Conservation (phyloP, 2,888 invertebrate species). For the Synanthedon andrenaeformis region DNA sequence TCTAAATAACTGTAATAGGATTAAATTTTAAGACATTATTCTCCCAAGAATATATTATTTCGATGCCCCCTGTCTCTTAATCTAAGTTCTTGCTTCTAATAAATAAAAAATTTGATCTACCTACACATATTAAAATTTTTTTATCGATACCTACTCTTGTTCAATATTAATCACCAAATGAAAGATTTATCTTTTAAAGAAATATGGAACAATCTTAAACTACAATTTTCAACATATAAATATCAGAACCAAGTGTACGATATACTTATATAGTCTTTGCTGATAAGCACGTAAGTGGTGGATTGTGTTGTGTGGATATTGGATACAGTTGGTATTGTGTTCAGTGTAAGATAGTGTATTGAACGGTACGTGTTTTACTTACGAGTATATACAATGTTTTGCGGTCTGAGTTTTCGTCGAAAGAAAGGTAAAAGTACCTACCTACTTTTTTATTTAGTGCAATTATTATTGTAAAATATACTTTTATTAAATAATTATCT, state of each 20-base stretch:
- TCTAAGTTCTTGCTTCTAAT: too few relatives aligned
- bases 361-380: constrained; percentile 39
- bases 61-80: too few relatives aligned
- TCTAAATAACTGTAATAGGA: too few relatives aligned
- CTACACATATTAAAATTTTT: background rate
- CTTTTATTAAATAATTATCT: too few relatives aligned
- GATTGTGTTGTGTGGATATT: constrained; percentile 22
- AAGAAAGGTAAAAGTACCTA: constrained; percentile 35
- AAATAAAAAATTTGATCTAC: too few relatives aligned
- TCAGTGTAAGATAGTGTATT: constrained; percentile 53
- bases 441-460: background rate
- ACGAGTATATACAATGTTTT: constrained; percentile 29
- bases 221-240: too few relatives aligned
- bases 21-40: too few relatives aligned
- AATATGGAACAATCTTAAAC: too few relatives aligned
- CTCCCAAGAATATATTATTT: too few relatives aligned
- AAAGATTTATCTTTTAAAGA: too few relatives aligned
- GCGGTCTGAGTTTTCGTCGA: constrained; percentile 37
- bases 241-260: background rate
- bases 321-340: constrained; percentile 18
- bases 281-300: constrained; percentile 46
- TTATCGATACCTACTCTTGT: background rate
- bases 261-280: too few relatives aligned
- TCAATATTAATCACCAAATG: background rate
- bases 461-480: background rate